Evolutionary conservation across 1,140 invertebrate genomes (phyloP), one percentile per base, ranked within the genome.

Genomic region (Drosophila punjabiensis): DNA sequence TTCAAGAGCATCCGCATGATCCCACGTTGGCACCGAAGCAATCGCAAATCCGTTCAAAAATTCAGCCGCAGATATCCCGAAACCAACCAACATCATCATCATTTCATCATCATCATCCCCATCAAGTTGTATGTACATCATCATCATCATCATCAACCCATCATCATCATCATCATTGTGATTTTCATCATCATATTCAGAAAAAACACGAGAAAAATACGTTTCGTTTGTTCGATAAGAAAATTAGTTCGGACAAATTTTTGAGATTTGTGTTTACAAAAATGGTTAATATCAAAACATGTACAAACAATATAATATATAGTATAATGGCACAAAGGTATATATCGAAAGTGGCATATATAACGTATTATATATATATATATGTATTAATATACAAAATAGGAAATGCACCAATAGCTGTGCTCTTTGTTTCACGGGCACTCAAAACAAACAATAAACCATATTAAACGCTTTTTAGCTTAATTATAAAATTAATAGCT

Each of bases 141-240:
- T 70, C 82, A 83, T 78, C 75, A 83, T 77, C 75, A 83, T 78
- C 80, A 83, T 79, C 76, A 83, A 82, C 81, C 67, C 87, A 91
- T 87, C 86, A 90, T 90, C 87, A 91, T 86, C 87, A 91, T 92
- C 79, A 90, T 92, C 76, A 92, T 89, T 90, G 78, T 89, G 79
- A 90, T 89, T 82, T 82, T 93, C 92, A 93, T 91, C 92, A 93
- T 91, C 92, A 90, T 91, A 89, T 92, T 92, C 88, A 92, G 88
- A 92, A 92, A 93, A 93, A 92, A 93, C 92, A 93, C 92, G 92
- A 93, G 92, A 93, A 93, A 93, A 93, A 93, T 93, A 93, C 92
- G 92, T 92, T 92, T 92, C 92, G 92, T 92, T 91, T 93, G 92
- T 93, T 93, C 92, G 92, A 85, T 93, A 93, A 93, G 92, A 93